phyloP scores from a whole-genome alignment of 2,113 vertebrate species.

The Tiliqua scincoides region DNA sequence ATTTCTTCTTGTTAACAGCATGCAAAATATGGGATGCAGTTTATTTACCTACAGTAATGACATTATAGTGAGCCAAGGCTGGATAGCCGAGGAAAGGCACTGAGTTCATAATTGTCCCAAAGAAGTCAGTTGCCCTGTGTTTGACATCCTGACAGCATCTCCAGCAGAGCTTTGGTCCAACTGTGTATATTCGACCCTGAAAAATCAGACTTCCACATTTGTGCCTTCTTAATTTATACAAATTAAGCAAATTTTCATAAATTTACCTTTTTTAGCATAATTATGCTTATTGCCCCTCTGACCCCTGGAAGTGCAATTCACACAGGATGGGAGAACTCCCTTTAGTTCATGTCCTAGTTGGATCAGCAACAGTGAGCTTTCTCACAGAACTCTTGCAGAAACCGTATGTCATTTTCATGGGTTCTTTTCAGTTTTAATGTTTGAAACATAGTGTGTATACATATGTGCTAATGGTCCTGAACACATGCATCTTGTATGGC shows the following conservation, averaged over 20 bases:
- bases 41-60: conserved; percentile 3
- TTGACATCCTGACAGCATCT: neutral
- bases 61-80: neutral
- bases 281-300: neutral
- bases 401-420: neutral
- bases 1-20: conserved; percentile 48
- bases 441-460: too few relatives aligned
- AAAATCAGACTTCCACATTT: neutral
- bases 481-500: neutral
- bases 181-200: neutral
- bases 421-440: neutral
- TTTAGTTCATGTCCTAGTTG: neutral
- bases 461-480: neutral
- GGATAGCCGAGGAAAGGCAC: neutral
- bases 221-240: neutral
- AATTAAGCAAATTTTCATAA: neutral
- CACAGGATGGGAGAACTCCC: neutral
- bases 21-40: neutral
- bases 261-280: neutral
- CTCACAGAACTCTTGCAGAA: neutral
- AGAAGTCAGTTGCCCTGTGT: neutral
- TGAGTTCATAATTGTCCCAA: neutral
- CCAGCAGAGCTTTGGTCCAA: neutral
- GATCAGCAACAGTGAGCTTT: neutral
- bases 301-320: neutral